These are phyloP conservation scores for Drosophila santomea DNA, from an alignment of 1,140 invertebrate species.

Conservation along the genomic window DNA sequence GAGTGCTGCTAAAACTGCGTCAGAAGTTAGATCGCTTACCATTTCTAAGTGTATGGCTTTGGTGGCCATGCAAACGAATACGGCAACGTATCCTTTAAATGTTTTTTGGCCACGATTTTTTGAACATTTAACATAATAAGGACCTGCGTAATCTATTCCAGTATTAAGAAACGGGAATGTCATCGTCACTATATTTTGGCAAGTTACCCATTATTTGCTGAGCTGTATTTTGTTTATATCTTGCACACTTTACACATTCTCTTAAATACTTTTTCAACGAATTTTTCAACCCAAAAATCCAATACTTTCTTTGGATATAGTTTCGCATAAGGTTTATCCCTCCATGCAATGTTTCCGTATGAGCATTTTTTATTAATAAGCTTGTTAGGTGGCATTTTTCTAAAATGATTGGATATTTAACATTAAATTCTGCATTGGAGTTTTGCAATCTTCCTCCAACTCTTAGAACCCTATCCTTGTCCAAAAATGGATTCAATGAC, in stretches of 20 bases:
- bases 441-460: constrained; percentile 9
- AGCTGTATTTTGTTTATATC: neutral
- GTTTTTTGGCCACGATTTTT: neutral
- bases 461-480: constrained; percentile 1
- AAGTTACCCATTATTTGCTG: neutral
- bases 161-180: neutral
- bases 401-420: neutral
- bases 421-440: constrained; percentile 1
- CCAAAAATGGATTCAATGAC: constrained; percentile 9
- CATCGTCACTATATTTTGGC: neutral
- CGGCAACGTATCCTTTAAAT: too few species aligned
- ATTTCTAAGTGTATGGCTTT: too few species aligned
- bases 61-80: too few species aligned
- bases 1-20: too few species aligned
- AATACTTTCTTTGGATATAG: neutral
- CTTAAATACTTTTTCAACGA: neutral
- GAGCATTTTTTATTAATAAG: neutral
- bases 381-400: neutral
- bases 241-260: neutral
- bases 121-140: neutral
- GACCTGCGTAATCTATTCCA: neutral
- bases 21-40: too few species aligned
- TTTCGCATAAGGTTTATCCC: neutral
- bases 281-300: neutral
- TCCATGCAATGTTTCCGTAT: neutral